These are phyloP conservation scores for Eilema caniola DNA, from an alignment of 2,888 invertebrate species.

Conservation along the genomic window DNA sequence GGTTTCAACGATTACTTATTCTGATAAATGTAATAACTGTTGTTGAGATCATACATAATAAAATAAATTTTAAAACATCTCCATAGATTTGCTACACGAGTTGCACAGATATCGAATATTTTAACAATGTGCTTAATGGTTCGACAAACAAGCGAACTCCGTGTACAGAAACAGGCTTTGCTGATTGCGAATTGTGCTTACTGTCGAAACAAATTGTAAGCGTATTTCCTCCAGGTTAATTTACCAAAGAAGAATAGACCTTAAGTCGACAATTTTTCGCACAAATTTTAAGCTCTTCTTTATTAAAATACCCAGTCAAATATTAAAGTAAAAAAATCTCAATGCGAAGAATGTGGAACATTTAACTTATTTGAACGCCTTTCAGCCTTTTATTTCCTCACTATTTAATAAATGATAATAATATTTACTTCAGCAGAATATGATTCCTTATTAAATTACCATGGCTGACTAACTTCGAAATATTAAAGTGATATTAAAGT, in stretches of 20 bases:
- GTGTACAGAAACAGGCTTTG: slow-evolving; percentile 73
- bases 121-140: slow-evolving; percentile 65
- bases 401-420: background rate
- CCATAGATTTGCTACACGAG: slow-evolving; percentile 40
- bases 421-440: background rate
- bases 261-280: slow-evolving; percentile 63
- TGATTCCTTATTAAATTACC: too few relatives aligned
- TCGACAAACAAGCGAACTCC: slow-evolving; percentile 67
- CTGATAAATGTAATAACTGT: slow-evolving; percentile 27
- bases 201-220: slow-evolving; percentile 78
- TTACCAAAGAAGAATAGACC: slow-evolving; percentile 68
- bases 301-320: slow-evolving; percentile 48
- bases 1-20: slow-evolving; percentile 28
- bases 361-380: slow-evolving; percentile 26
- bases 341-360: slow-evolving; percentile 32
- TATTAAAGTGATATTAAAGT: too few relatives aligned
- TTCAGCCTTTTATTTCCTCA: background rate
- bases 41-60: slow-evolving; percentile 26
- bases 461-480: too few relatives aligned
- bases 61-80: slow-evolving; percentile 37
- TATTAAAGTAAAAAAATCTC: slow-evolving; percentile 34
- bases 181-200: slow-evolving; percentile 83
- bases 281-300: slow-evolving; percentile 55
- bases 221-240: slow-evolving; percentile 75
- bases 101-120: slow-evolving; percentile 48